phyloP scores from a whole-genome alignment of 2,888 invertebrate species.

The Lumbricus terrestris region DNA sequence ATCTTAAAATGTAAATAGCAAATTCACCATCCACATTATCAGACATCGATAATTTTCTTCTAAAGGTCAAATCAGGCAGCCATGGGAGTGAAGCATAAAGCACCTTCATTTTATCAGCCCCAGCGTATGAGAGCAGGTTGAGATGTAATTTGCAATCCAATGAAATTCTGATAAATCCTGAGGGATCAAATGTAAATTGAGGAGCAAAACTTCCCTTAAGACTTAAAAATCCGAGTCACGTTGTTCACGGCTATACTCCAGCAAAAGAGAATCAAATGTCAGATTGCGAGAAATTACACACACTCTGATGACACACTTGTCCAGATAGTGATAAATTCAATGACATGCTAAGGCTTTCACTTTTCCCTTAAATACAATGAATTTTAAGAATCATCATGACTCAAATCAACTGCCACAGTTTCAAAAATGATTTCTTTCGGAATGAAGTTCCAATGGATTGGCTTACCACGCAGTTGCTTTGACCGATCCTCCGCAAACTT shows the following conservation, averaged over 20 bases:
- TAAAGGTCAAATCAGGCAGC: not conserved
- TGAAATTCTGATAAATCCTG: too few species aligned
- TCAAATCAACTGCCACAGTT: not conserved
- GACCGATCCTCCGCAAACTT: conserved; percentile 68
- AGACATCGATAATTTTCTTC: not conserved
- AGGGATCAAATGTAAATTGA: too few species aligned
- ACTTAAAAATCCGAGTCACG: too few species aligned
- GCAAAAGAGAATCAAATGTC: too few species aligned
- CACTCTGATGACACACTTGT: not conserved
- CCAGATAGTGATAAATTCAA: not conserved
- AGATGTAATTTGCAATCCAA: too few species aligned
- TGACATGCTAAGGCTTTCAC: not conserved
- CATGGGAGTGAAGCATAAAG: not conserved
- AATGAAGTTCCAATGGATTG: not conserved
- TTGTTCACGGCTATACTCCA: too few species aligned
- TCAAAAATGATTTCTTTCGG: not conserved
- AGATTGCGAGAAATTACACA: too few species aligned
- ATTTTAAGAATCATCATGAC: not conserved
- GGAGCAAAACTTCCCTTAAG: too few species aligned
- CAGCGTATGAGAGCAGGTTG: not conserved
- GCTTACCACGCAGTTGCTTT: conserved; percentile 53
- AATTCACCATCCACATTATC: not conserved
- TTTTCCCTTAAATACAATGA: not conserved
- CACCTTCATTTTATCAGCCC: too few species aligned
- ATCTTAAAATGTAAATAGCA: too few species aligned